These are phyloP conservation scores for Pachypanchax playfairii DNA, from an alignment of 2,113 vertebrate genomes.

Conservation along the genomic window DNA sequence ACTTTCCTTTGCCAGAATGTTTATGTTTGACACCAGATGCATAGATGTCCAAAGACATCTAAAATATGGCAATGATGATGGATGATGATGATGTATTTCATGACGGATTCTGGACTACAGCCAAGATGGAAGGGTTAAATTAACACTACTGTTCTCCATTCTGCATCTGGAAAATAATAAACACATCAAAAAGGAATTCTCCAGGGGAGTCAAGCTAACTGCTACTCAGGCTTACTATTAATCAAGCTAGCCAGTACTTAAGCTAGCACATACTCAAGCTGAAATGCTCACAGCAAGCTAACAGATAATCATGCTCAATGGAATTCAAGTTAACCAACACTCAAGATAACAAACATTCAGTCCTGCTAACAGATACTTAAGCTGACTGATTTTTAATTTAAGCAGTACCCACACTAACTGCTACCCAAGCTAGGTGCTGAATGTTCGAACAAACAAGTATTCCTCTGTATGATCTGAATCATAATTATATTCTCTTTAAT, in stretches of 20 bases:
- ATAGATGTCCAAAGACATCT: slow-evolving; percentile 25
- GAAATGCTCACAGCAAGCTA: neutral
- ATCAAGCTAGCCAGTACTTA: neutral
- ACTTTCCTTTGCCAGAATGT: slow-evolving; percentile 51
- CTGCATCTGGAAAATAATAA: slow-evolving; percentile 56
- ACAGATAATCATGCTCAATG: neutral
- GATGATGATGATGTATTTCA: slow-evolving; percentile 54
- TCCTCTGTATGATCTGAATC: too few relatives aligned
- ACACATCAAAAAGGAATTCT: slow-evolving; percentile 17
- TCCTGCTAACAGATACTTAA: neutral
- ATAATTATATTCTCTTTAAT: too few relatives aligned
- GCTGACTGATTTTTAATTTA: neutral
- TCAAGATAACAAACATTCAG: neutral
- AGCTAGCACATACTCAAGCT: neutral
- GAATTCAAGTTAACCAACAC: too few relatives aligned
- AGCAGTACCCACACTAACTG: neutral
- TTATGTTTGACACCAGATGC: slow-evolving; percentile 64
- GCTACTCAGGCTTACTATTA: neutral
- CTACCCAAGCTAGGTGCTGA: neutral
- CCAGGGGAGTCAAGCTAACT: neutral
- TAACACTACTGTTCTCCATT: neutral
- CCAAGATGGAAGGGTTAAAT: slow-evolving; percentile 68
- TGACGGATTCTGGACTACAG: slow-evolving; percentile 55
- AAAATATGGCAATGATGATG: slow-evolving; percentile 64
- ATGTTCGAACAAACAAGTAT: neutral